phyloP scores from a whole-genome alignment of 2,888 invertebrate genomes.

The Gari tellinella region DNA sequence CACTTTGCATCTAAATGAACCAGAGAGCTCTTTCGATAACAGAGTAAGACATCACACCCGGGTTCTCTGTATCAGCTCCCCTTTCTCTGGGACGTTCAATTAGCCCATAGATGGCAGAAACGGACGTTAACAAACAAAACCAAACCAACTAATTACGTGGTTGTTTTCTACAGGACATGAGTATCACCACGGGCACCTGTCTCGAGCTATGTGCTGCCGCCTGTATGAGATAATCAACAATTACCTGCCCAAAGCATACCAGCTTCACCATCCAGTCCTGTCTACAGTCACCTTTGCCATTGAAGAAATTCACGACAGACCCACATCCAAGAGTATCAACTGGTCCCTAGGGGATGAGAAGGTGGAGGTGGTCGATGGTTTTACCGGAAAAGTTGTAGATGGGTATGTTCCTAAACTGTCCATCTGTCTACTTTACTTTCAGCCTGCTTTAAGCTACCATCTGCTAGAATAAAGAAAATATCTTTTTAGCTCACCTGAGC shows the following conservation, averaged over 20 bases:
- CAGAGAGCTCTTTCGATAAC: no score
- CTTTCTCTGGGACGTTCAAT: no score
- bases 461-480: no score
- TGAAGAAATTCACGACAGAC: slow-evolving; percentile 47
- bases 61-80: no score
- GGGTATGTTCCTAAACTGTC: slow-evolving; percentile 56
- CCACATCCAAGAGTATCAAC: slow-evolving; percentile 69
- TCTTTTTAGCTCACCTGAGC: no score
- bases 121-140: no score
- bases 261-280: slow-evolving; percentile 73
- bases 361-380: slow-evolving; percentile 73
- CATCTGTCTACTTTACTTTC: no score
- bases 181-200: slow-evolving; percentile 79
- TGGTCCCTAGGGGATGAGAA: slow-evolving; percentile 75
- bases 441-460: no score
- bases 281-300: slow-evolving; percentile 61
- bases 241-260: slow-evolving; percentile 68
- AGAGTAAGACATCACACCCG: no score
- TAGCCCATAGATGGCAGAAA: no score
- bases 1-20: no score
- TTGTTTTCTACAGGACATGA: slow-evolving; percentile 67
- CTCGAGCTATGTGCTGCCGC: slow-evolving; percentile 80
- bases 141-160: no score
- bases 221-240: slow-evolving; percentile 70
- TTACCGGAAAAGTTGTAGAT: slow-evolving; percentile 68